Evolutionary conservation across 2,888 invertebrate genomes (phyloP).

Genomic region (Marasmarcha lunaedactyla): DNA sequence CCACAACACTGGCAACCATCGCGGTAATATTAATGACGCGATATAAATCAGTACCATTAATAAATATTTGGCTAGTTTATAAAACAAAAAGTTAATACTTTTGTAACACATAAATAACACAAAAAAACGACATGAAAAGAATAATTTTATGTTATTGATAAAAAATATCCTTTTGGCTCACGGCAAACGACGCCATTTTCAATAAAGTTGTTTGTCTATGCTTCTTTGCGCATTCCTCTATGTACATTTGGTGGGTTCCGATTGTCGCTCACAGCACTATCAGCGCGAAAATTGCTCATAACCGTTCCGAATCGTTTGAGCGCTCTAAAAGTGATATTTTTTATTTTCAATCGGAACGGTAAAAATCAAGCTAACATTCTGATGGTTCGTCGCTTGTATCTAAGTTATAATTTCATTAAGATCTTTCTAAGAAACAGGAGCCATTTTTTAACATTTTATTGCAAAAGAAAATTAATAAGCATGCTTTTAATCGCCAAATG

Average conservation of each 20-base stretch:
- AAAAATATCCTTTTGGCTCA: slow-evolving; percentile 44
- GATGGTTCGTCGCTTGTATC: too few species aligned
- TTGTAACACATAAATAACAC: slow-evolving; percentile 4
- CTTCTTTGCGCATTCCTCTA: slow-evolving; percentile 4
- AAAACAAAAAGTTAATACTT: background rate
- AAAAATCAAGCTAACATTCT: too few species aligned
- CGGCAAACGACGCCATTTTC: slow-evolving; percentile 67
- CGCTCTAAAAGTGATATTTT: too few species aligned
- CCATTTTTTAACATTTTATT: too few species aligned
- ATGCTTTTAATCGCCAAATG: too few species aligned
- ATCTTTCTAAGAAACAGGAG: too few species aligned
- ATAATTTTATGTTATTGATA: slow-evolving; percentile 27
- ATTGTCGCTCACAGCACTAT: too few species aligned
- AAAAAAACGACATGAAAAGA: slow-evolving; percentile 13
- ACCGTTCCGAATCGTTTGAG: too few species aligned
- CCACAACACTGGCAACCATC: slow-evolving; percentile 39
- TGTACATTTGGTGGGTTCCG: slow-evolving; percentile 10
- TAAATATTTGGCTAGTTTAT: slow-evolving; percentile 15
- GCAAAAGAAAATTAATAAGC: too few species aligned
- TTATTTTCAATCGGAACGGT: too few species aligned
- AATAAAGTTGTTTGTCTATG: slow-evolving; percentile 23
- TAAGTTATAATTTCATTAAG: too few species aligned
- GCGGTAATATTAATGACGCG: slow-evolving; percentile 24
- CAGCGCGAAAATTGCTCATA: too few species aligned
- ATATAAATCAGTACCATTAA: slow-evolving; percentile 17